Evolutionary conservation across 1,140 invertebrate species (phyloP).

Genomic region (Aphaenogaster rudis): DNA sequence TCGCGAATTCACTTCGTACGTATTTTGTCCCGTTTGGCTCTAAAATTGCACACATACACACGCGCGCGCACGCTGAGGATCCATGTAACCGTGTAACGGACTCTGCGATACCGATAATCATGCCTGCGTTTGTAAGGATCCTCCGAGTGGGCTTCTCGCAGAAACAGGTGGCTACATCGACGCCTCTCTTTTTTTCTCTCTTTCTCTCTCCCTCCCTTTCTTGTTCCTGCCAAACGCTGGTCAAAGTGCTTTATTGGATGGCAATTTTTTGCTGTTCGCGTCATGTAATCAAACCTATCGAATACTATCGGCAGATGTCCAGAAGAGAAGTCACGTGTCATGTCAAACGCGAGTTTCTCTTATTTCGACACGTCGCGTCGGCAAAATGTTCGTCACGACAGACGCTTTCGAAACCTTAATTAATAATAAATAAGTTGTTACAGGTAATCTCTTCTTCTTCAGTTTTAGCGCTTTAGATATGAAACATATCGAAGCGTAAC

Average conservation of each 20-base stretch:
- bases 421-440: constrained; percentile 8
- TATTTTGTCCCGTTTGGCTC: neutral
- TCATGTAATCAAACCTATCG: constrained; percentile 38
- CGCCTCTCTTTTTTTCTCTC: neutral
- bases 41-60: neutral
- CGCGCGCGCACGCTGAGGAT: neutral
- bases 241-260: constrained; percentile 1
- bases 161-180: neutral
- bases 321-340: neutral
- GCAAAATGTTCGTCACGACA: neutral
- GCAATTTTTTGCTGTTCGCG: constrained; percentile 19
- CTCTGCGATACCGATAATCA: constrained; percentile 18
- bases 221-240: neutral
- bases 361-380: neutral
- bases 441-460: neutral
- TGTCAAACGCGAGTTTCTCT: constrained; percentile 10
- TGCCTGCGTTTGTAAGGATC: neutral
- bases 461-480: no score
- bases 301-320: constrained; percentile 22
- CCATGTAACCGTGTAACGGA: neutral
- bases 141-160: neutral
- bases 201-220: neutral
- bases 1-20: neutral
- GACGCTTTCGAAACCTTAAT: constrained; percentile 8
- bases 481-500: neutral